Evolutionary conservation across 2,888 invertebrate species (phyloP).

Genomic region (Dryobotodes eremita): DNA sequence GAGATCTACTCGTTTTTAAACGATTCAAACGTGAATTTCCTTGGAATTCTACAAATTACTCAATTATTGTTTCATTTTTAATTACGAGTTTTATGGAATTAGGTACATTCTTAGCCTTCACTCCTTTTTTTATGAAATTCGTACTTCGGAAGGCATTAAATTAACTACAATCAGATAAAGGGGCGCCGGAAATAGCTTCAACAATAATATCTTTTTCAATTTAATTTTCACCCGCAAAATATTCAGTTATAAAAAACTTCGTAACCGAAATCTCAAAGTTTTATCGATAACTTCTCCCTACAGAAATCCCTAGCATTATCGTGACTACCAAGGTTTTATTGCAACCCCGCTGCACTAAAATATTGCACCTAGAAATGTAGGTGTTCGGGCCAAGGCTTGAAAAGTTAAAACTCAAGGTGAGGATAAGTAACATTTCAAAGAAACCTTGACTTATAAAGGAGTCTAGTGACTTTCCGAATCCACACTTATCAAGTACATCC

Average conservation of each 20-base stretch:
- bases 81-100: background rate
- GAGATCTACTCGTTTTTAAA: background rate
- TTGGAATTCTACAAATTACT: background rate
- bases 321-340: constrained; percentile 25
- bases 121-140: background rate
- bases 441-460: background rate
- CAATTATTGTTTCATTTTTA: background rate
- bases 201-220: constrained; percentile 31
- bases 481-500: background rate
- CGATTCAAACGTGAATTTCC: background rate
- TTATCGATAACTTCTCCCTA: constrained; percentile 9
- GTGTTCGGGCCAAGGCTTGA: constrained; percentile 20
- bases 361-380: constrained; percentile 4
- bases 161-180: background rate
- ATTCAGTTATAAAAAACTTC: constrained; percentile 15
- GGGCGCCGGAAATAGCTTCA: background rate
- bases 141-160: background rate
- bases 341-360: constrained; percentile 25
- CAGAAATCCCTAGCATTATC: constrained; percentile 24
- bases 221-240: constrained; percentile 19
- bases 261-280: background rate
- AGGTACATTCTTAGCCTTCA: background rate
- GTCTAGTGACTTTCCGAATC: background rate
- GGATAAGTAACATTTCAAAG: background rate
- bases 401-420: background rate